phyloP scores from a whole-genome alignment of 2,888 invertebrate genomes.

The Epirrhoe tristata region DNA sequence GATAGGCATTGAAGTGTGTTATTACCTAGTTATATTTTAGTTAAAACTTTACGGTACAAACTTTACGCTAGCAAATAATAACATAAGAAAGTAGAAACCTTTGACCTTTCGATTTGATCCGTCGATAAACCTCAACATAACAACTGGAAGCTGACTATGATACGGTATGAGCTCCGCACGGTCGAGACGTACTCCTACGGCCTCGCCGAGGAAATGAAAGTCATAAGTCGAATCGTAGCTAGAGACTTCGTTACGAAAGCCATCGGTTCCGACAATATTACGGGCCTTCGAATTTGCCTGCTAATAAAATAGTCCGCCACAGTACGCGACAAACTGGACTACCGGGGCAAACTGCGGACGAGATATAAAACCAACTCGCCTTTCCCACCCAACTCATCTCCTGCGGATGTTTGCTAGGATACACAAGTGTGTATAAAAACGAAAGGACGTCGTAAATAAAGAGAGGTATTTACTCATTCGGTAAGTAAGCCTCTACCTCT shows the following conservation, averaged over 20 bases:
- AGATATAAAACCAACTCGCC: constrained; percentile 70
- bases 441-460: constrained; percentile 48
- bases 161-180: constrained; percentile 41
- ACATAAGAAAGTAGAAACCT: constrained; percentile 12
- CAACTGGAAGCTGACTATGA: constrained; percentile 23
- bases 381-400: constrained; percentile 71
- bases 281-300: constrained; percentile 76
- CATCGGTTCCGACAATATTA: constrained; percentile 67
- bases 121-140: constrained; percentile 24
- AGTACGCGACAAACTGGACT: constrained; percentile 60
- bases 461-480: constrained; percentile 44
- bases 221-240: constrained; percentile 64
- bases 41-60: neutral
- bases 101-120: constrained; percentile 20
- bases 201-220: constrained; percentile 68
- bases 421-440: constrained; percentile 49
- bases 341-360: constrained; percentile 60
- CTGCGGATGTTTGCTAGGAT: constrained; percentile 67
- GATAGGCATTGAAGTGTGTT: no score
- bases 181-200: constrained; percentile 31
- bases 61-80: constrained; percentile 1
- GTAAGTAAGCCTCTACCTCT: constrained; percentile 24
- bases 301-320: constrained; percentile 71
- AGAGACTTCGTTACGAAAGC: constrained; percentile 66
- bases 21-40: no score